These are phyloP conservation scores for Bicyclus anynana DNA, from an alignment of 1,140 invertebrate species.

Conservation along the genomic window DNA sequence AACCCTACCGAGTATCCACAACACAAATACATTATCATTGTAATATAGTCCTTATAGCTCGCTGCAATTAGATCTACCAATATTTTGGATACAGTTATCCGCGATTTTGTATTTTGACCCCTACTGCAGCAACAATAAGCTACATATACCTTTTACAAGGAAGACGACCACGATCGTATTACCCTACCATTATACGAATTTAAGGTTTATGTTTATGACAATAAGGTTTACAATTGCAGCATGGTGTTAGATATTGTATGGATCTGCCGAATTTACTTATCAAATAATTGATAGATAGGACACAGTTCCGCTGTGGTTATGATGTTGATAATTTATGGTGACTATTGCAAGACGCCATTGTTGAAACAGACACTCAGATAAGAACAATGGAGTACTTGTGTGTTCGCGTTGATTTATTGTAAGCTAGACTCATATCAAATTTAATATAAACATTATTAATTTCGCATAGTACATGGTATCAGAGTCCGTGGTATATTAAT, in stretches of 20 bases:
- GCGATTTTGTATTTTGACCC: not conserved
- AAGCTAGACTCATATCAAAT: too few species aligned
- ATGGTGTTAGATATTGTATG: not conserved
- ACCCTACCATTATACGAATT: not conserved
- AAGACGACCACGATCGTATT: not conserved
- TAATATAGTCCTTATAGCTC: not conserved
- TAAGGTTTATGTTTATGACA: not conserved
- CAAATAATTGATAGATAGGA: not conserved
- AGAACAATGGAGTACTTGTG: too few species aligned
- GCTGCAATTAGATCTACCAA: not conserved
- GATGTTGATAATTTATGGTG: not conserved
- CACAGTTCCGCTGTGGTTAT: not conserved
- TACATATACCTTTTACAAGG: not conserved
- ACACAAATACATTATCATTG: not conserved
- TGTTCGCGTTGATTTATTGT: too few species aligned
- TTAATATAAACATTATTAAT: too few species aligned
- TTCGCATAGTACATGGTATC: too few species aligned
- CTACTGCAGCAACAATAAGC: not conserved
- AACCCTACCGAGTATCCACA: not conserved
- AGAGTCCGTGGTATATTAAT: too few species aligned
- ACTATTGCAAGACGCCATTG: not conserved
- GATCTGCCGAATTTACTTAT: not conserved
- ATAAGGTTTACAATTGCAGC: not conserved
- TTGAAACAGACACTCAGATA: too few species aligned
- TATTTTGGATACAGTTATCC: not conserved